A percentile compares a stretch with the other conserved stretches of the same genome.
Evolutionary conservation across 2,888 invertebrate genomes (phyloP).

Genomic region (Prosopocoilus inquinatus): DNA sequence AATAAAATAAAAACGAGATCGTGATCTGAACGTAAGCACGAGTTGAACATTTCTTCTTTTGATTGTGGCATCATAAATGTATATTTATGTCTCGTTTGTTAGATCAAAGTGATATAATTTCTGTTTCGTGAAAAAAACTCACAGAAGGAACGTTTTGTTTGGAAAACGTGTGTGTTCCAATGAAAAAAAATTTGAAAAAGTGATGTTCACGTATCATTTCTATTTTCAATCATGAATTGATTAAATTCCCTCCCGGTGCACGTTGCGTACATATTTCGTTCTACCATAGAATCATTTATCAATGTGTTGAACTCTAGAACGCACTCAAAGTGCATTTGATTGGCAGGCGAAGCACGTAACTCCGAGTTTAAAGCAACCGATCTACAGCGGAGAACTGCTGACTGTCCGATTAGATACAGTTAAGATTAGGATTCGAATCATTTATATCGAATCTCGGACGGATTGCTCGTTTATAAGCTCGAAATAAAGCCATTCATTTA

Average conservation of each 20-base stretch:
- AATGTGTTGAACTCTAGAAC: conserved; percentile 18
- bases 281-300: conserved; percentile 18
- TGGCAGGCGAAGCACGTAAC: conserved; percentile 39
- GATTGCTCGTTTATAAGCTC: conserved; percentile 3
- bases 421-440: conserved; percentile 17
- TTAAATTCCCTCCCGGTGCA: not conserved
- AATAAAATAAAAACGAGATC: conserved; percentile 5
- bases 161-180: too few relatives aligned
- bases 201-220: not conserved
- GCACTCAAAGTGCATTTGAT: conserved; percentile 30
- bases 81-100: not conserved
- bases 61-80: conserved; percentile 18
- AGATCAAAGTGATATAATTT: too few relatives aligned
- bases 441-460: conserved; percentile 22
- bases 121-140: not conserved
- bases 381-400: conserved; percentile 18
- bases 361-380: conserved; percentile 15
- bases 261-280: conserved; percentile 1
- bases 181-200: too few relatives aligned
- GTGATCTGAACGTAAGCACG: conserved; percentile 17
- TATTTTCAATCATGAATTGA: conserved; percentile 1
- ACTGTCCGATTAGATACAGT: conserved; percentile 18
- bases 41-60: conserved; percentile 15
- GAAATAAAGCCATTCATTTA: conserved; percentile 16
- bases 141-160: not conserved